These are phyloP conservation scores for Ammospiza maritima DNA, from an alignment of 2,797 vertebrate species.

Conservation along the genomic window DNA sequence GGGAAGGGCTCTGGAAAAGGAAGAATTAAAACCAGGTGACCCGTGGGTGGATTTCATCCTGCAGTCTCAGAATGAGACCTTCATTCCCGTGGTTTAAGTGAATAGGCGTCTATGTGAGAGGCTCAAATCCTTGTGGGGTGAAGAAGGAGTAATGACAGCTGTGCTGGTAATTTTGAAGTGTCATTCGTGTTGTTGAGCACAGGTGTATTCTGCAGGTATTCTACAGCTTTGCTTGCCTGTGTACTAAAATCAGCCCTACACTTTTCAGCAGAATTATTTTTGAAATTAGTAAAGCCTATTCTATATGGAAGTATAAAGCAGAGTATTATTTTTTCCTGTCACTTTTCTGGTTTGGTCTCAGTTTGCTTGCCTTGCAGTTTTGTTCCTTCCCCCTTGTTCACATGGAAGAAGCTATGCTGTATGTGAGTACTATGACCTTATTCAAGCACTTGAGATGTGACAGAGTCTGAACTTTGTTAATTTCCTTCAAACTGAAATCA, in stretches of 20 bases:
- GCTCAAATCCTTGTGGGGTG: neutral
- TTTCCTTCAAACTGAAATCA: neutral
- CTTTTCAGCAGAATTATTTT: neutral
- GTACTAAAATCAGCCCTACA: neutral
- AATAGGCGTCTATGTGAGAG: neutral
- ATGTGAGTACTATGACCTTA: neutral
- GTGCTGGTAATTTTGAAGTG: neutral
- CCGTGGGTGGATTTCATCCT: neutral
- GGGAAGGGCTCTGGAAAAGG: neutral
- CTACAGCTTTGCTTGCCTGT: neutral
- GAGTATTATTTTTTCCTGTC: neutral
- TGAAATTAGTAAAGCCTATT: neutral
- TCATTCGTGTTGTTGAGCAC: accelerated
- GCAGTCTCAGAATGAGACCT: neutral
- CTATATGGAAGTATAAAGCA: neutral
- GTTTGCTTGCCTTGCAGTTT: neutral
- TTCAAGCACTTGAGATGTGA: neutral
- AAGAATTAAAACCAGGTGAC: accelerated
- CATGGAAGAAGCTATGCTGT: neutral
- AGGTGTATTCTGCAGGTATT: neutral
- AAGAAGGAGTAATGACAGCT: neutral
- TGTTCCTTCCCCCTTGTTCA: neutral
- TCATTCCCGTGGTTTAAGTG: neutral
- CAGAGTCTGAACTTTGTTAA: neutral
- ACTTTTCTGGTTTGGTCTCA: neutral